phyloP scores from a whole-genome alignment of 2,113 vertebrate species.

The rat (Rattus norvegicus) region GRCr8 NC_086029.1:59061001-59061500 shows the following conservation, averaged over 20 bases:
- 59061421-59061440: neutral
- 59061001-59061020: neutral
- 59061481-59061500: neutral
- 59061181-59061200: neutral
- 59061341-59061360: neutral
- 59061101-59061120: no score
- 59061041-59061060: no score
- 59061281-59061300: neutral
- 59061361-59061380: neutral
- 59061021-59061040: neutral
- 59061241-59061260: neutral
- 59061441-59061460: neutral
- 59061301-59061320: neutral
- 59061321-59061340: neutral
- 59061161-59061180: neutral
- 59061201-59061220: neutral
- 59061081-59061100: no score
- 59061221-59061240: neutral
- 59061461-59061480: neutral
- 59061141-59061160: no score
- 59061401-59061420: neutral
- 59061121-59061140: no score
- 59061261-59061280: neutral
- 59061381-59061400: neutral
- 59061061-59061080: no score